Evolutionary conservation across 2,113 vertebrate species (phyloP), one percentile per base, ranked within the genome.

Genomic region (Candoia aspera): DNA sequence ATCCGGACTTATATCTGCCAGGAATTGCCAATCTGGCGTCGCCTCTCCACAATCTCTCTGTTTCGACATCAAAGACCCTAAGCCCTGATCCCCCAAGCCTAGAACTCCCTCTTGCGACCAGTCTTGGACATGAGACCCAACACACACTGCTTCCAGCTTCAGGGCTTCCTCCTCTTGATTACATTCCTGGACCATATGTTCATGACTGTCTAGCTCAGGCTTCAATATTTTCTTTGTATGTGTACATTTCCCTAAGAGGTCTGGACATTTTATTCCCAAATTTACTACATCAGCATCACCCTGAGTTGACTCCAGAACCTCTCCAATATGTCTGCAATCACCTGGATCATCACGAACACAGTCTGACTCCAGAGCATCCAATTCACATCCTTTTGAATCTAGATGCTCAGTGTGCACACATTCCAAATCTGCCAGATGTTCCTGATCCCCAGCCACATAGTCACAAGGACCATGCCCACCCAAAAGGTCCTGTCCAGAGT

Each of bases 1-100:
- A 88, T 96, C 93, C 91, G 93, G 90, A 93, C 94, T 93, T 86
- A 8, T 60, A 57, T 13, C 84, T 68, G 86, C 17, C 68, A 86
- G 46, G 60, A 24, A 37, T 29, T 53, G 33, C 62, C 87, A 60
- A 10, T 19, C 55, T 21, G 58, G 8, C 87, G 37, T 6, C 64
- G 26, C 8, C 9, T 62, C 83, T 11, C 54, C 85, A 29, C 5
- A 53, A 60, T 55, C 26, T 58, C 46, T 92, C 6, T 90, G 23
- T 89, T 84, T 49, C 26, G 79, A 89, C 73, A 21, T 49, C 26
- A 62, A 37, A n/a, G 55, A 8, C 55, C 49, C 68, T n/a, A 33
- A 0, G 21, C 12, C 55, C 46, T 92, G 86, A 87, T 92, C 57
- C 24, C 46, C n/a, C 33, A 49, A 64, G 21, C 73, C 62, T 42